Percentiles rank a stretch among this genome's conserved stretches.
Evolutionary conservation across 2,113 vertebrate species (phyloP).

Genomic region (Sisor rabdophorus): DNA sequence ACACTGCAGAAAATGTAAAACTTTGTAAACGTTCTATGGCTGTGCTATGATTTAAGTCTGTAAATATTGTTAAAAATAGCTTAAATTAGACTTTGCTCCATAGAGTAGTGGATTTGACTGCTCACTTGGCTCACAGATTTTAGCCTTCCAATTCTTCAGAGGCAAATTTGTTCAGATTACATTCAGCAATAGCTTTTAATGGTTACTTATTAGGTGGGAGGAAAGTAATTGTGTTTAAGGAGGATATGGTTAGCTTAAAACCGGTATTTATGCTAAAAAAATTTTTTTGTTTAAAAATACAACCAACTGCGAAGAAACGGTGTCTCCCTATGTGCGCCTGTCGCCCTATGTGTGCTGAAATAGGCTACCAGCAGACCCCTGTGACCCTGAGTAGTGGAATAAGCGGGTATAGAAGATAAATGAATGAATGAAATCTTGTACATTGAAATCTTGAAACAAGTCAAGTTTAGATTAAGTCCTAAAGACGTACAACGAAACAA

Average conservation of each 20-base stretch:
- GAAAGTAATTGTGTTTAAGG: background rate
- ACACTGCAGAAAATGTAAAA: background rate
- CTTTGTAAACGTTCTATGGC: background rate
- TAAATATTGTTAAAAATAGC: constrained; percentile 16
- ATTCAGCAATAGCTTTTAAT: background rate
- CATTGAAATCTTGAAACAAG: background rate
- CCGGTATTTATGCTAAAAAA: background rate
- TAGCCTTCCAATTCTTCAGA: constrained; percentile 35
- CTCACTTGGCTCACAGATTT: constrained; percentile 64
- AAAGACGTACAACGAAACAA: background rate
- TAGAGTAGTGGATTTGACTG: constrained; percentile 12
- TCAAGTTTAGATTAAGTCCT: background rate
- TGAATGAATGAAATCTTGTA: too few relatives aligned
- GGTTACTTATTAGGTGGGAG: background rate
- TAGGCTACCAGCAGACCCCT: too few relatives aligned
- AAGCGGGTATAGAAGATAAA: too few relatives aligned
- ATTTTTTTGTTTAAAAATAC: constrained; percentile 15
- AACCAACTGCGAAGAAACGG: too few relatives aligned
- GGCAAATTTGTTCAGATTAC: background rate
- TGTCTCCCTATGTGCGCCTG: too few relatives aligned
- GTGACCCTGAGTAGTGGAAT: too few relatives aligned
- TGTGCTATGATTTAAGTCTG: background rate
- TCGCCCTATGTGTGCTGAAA: too few relatives aligned
- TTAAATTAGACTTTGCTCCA: background rate
- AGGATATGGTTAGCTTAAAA: background rate